phyloP scores from a whole-genome alignment of 2,113 vertebrate species.

The Rhagologus leucostigma region DNA sequence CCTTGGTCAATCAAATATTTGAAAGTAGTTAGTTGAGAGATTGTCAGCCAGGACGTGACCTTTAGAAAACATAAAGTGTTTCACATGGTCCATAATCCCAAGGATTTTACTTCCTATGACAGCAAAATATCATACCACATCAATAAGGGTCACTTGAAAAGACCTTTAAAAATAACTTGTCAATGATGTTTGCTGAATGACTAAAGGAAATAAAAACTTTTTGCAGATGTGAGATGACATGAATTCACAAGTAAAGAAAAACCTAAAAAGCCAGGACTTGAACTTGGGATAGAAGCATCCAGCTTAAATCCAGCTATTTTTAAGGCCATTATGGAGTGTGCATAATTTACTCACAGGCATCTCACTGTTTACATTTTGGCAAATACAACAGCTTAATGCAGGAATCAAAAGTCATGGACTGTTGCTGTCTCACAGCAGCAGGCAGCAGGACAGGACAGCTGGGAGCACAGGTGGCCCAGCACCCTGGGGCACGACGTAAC shows the following conservation, averaged over 20 bases:
- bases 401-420: neutral
- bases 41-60: neutral
- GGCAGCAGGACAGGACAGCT: neutral
- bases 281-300: neutral
- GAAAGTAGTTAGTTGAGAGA: neutral
- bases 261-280: neutral
- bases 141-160: neutral
- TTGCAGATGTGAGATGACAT: neutral
- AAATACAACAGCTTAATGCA: neutral
- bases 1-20: neutral
- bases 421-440: neutral
- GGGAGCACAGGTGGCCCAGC: neutral
- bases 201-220: neutral
- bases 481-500: neutral
- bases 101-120: neutral
- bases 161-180: neutral
- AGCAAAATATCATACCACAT: neutral
- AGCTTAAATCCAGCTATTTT: neutral
- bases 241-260: neutral
- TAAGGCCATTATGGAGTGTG: neutral
- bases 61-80: neutral
- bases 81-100: neutral
- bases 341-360: neutral
- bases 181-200: neutral
- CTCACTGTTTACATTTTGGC: neutral